Conservation (phyloP, 1,140 invertebrate genomes). For the Pseudomyrmex cubaensis region DNA sequence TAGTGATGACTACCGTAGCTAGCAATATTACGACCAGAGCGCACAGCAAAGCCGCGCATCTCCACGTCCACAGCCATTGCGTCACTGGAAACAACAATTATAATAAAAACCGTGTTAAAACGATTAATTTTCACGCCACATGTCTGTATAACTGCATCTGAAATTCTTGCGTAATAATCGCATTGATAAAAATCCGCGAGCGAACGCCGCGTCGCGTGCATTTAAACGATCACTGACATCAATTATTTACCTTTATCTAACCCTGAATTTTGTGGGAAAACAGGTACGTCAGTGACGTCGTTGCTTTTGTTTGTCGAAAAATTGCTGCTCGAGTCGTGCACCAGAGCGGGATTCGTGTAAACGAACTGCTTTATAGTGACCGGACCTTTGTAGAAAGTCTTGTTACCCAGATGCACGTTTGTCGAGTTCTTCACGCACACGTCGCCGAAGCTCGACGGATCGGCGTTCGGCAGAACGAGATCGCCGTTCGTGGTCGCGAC, state of each 20-base stretch:
- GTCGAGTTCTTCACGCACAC: conserved; percentile 86
- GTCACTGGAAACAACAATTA: conserved; percentile 53
- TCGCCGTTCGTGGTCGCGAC: conserved; percentile 62
- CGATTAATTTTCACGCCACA: neutral
- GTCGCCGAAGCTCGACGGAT: conserved; percentile 83
- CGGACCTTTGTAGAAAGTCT: conserved; percentile 88
- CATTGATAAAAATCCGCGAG: neutral
- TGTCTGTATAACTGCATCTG: neutral
- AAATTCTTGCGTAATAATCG: conserved; percentile 7
- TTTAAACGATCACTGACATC: neutral
- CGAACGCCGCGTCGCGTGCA: no score
- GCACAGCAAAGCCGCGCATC: conserved; percentile 68
- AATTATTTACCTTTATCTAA: conserved; percentile 65
- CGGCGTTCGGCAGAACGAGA: conserved; percentile 66
- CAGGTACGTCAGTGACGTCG: conserved; percentile 10
- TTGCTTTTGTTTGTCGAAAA: conserved; percentile 43
- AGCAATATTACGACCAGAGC: conserved; percentile 65
- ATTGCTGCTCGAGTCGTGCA: conserved; percentile 34
- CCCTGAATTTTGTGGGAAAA: conserved; percentile 51
- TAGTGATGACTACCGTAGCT: conserved; percentile 45
- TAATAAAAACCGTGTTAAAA: conserved; percentile 8
- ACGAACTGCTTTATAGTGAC: conserved; percentile 89
- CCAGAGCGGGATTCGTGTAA: conserved; percentile 76
- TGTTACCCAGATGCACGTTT: conserved; percentile 89
- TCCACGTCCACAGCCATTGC: conserved; percentile 75